Conservation (phyloP, 2,797 vertebrate genomes). For the Diplodus puntazzo region DNA sequence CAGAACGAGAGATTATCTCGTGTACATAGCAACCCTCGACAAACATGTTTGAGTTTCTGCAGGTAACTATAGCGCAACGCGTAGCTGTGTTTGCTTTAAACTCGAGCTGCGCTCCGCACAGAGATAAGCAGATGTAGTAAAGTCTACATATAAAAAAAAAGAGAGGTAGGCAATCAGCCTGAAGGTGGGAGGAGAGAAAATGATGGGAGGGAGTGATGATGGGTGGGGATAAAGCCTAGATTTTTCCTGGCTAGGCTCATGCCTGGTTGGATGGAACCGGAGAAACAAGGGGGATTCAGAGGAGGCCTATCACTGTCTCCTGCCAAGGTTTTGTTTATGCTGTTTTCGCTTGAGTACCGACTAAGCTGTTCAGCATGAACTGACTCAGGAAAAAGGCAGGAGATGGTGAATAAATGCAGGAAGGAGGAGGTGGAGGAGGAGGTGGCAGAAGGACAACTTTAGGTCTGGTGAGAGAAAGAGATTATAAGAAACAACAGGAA, state of each 20-base stretch:
- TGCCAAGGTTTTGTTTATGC: constrained; percentile 67
- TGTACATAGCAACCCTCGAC: constrained; percentile 38
- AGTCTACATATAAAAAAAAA: background rate
- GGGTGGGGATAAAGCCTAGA: constrained; percentile 31
- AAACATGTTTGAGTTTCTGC: constrained; percentile 18
- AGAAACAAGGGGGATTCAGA: constrained; percentile 27
- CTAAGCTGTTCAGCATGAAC: constrained; percentile 62
- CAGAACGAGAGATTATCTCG: background rate
- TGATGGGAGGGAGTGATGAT: constrained; percentile 30
- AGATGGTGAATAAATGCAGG: constrained; percentile 34
- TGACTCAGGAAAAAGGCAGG: constrained; percentile 36
- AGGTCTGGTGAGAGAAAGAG: constrained; percentile 5
- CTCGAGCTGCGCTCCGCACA: constrained; percentile 25
- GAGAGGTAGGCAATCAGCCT: background rate
- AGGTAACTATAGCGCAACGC: constrained; percentile 13
- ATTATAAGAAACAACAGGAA: constrained; percentile 6
- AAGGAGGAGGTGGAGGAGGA: background rate
- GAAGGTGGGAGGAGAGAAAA: constrained; percentile 40
- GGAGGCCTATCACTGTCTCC: constrained; percentile 25
- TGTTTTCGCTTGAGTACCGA: constrained; percentile 43
- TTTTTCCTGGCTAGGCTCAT: constrained; percentile 40
- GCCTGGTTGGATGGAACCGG: constrained; percentile 41
- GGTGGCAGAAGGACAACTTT: background rate
- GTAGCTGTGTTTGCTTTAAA: constrained; percentile 35
- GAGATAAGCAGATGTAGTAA: constrained; percentile 50